These are phyloP conservation scores for Chlorodrepanis virens DNA, from an alignment of 2,113 vertebrate species.

Conservation along the genomic window DNA sequence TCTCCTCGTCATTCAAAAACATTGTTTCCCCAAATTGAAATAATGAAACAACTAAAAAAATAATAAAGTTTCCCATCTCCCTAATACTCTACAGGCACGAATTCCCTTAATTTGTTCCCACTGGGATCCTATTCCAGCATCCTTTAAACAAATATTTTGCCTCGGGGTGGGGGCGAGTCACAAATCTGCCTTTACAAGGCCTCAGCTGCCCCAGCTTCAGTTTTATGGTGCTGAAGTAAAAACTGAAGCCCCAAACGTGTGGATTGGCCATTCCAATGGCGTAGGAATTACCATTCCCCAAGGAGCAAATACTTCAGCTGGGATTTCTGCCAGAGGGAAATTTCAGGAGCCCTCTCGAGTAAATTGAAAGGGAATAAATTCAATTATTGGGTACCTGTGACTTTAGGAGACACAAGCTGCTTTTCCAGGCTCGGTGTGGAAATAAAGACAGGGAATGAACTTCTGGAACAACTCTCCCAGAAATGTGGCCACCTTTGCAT, in stretches of 20 bases:
- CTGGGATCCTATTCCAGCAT: not conserved
- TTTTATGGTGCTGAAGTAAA: slow-evolving; percentile 14
- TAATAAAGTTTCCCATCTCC: not conserved
- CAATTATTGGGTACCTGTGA: not conserved
- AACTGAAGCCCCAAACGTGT: not conserved
- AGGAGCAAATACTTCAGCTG: not conserved
- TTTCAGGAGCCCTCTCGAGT: not conserved
- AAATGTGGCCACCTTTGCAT: not conserved
- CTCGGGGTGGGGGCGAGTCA: not conserved
- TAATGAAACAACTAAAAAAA: not conserved
- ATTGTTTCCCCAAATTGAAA: not conserved
- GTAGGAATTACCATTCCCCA: not conserved
- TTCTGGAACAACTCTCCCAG: not conserved
- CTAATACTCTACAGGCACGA: not conserved
- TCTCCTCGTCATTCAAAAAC: rapidly evolving
- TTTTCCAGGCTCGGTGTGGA: not conserved
- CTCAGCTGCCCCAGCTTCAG: not conserved
- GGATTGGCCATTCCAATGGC: not conserved
- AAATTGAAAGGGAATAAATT: not conserved
- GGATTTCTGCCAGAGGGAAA: not conserved
- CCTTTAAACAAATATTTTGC: slow-evolving; percentile 20
- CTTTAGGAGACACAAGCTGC: not conserved
- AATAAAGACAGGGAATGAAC: not conserved
- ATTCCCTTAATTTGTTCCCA: not conserved
- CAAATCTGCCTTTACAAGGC: slow-evolving; percentile 26